Base-by-base conservation (phyloP, 2,113 vertebrate genomes). In the Alces alces region DNA sequence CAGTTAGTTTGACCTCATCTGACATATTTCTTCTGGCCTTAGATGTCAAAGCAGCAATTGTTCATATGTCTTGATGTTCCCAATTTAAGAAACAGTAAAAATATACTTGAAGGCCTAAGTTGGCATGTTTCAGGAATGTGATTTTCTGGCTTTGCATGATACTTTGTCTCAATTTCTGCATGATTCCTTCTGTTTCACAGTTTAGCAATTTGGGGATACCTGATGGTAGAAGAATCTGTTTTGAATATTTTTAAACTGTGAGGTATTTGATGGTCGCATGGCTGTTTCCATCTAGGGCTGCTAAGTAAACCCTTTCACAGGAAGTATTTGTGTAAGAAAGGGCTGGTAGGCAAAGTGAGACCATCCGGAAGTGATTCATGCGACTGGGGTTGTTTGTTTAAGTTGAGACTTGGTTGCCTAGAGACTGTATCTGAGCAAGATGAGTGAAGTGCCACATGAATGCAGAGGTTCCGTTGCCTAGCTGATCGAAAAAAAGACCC, bases 291-390 rank as follows among this genome's bases (percentile, higher is more conserved):
- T 0, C 27, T 87, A 88, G 19, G 58, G 78, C 64, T 96, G 80
- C 91, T 98, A 84, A 96, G 60, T 96, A 95, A 97, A 80, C 50
- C 55, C 43, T 30, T 64, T 96, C 39, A 91, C 85, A 89, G 93
- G 83, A 95, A 98, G 92, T 80, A 60, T 96, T 95, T 94, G 89
- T 97, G 89, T 89, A 96, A 97, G 45, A 96, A 96, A 91, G 80
- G 80, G 61, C 88, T 95, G 91, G 94, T 79, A 87, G 91, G 89
- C 97, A 80, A 84, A 96, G 61, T 76, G 92, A 98, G 96, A 64
- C 94, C n/a, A 87, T 95, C 92, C 89, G 98, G 98, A 98, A 97
- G 95, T 98, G 98, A 98, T 96, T 98, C 98, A 98, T 97, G 28
- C 50, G 54, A 50, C 50, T 16, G 54, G 23, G 54, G 60, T 89